Evolutionary conservation across 1,140 invertebrate species (phyloP).

Genomic region (Saccostrea echinata): DNA sequence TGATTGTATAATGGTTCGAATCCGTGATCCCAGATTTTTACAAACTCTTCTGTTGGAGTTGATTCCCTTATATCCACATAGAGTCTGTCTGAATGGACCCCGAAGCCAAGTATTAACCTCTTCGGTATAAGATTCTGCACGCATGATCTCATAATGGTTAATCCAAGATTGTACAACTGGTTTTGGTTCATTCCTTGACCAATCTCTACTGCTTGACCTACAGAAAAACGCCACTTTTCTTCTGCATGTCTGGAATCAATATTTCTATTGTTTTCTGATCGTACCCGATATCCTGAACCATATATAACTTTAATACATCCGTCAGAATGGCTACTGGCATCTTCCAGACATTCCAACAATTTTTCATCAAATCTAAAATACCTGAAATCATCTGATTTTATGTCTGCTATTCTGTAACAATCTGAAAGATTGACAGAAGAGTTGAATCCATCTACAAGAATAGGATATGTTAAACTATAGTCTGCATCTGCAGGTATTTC

Average conservation of each 20-base stretch:
- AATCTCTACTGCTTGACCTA: constrained; percentile 59
- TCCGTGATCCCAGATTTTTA: constrained; percentile 53
- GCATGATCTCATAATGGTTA: constrained; percentile 52
- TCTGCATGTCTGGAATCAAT: constrained; percentile 56
- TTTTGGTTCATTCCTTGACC: not conserved
- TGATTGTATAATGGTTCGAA: constrained; percentile 2
- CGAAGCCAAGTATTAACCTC: constrained; percentile 47
- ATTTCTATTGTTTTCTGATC: constrained; percentile 53
- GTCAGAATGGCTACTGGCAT: constrained; percentile 44
- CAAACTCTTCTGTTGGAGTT: constrained; percentile 14
- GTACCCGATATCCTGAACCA: constrained; percentile 53
- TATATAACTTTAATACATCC: constrained; percentile 39
- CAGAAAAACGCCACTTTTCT: constrained; percentile 52
- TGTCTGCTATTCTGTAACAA: constrained; percentile 53
- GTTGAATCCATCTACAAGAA: constrained; percentile 55
- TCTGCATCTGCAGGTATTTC: constrained; percentile 10
- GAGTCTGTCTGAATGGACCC: constrained; percentile 46
- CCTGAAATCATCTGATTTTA: constrained; percentile 45
- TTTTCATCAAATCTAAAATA: constrained; percentile 57
- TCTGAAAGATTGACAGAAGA: constrained; percentile 44
- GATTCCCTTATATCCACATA: constrained; percentile 57
- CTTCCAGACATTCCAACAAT: constrained; percentile 57
- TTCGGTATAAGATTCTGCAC: constrained; percentile 33
- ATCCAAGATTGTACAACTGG: constrained; percentile 44
- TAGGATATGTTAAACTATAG: constrained; percentile 40